These are phyloP conservation scores for Candidula unifasciata DNA, from an alignment of 2,888 invertebrate species.

Conservation along the genomic window DNA sequence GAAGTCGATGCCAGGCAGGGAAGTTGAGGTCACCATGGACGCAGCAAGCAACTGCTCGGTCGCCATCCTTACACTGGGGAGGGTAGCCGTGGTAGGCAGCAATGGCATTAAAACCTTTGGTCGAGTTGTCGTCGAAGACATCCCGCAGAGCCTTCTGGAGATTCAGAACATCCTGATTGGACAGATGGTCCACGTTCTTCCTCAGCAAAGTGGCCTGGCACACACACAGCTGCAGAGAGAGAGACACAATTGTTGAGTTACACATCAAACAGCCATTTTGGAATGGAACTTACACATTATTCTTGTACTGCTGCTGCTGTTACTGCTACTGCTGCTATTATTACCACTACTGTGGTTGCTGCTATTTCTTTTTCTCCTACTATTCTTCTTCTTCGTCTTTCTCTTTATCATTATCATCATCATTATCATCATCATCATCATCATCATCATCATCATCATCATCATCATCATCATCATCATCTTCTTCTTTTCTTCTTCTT, in stretches of 20 bases:
- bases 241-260: not conserved
- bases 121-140: conserved; percentile 45
- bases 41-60: conserved; percentile 51
- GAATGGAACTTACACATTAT: too few species aligned
- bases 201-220: conserved; percentile 47
- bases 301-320: too few species aligned
- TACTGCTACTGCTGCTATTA: too few species aligned
- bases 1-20: conserved; percentile 58
- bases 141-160: conserved; percentile 52
- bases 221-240: not conserved
- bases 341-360: too few species aligned
- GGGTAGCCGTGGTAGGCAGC: conserved; percentile 58
- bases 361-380: too few species aligned
- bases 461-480: too few species aligned
- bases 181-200: conserved; percentile 56
- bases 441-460: too few species aligned
- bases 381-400: too few species aligned
- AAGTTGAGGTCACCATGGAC: conserved; percentile 56
- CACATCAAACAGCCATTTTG: not conserved
- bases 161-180: conserved; percentile 46
- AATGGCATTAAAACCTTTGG: conserved; percentile 52
- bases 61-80: conserved; percentile 46
- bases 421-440: too few species aligned
- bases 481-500: too few species aligned
- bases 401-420: too few species aligned